Base-by-base conservation (phyloP, 2,113 vertebrate species). In the Corythoichthys haematopterus region DNA sequence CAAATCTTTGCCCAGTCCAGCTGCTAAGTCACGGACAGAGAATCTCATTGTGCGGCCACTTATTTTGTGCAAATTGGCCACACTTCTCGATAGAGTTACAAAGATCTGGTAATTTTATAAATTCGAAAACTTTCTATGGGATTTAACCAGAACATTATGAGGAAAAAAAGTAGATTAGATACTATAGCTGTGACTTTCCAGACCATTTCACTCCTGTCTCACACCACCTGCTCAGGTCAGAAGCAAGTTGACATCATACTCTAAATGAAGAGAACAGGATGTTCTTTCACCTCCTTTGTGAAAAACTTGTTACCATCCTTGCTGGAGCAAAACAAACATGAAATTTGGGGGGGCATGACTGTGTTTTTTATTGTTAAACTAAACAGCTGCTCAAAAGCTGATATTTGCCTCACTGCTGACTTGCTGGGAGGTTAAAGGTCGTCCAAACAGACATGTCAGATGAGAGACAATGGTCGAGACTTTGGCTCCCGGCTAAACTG, bases 391-490 rank as follows among this genome's bases (percentile, higher is more conserved):
- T 78, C 68, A 40, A 81, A 70, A 80, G 70, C 77, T 77, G 20
- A 28, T 80, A 71, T 88, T 86, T 77, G 80, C 62, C 40, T 46
- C 9, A 48, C 38, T 37, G 0, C 56, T 43, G 64, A 78, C 40
- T 20, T 73, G 61, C 52, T 8, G 8, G 0, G 35, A 69, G 87
- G 87, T 89, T 87, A 80, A 61, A 84, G 83, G 86, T 86, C 66
- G n/a, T 82, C 65, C 80, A 89, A 90, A 88, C 83, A 87, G 48
- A 45, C 60, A 15, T 84, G 76, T 72, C 12, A 74, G 69, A 65
- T 66, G 50, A 56, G 71, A 65, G 71, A 81, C 64, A 76, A 68
- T 65, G 1, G 16, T 14, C 4, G 57, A 71, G 74, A 66, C 74
- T 70, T 37, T 61, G 35, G 52, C 83, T 68, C 62, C 65, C 12